phyloP scores from a whole-genome alignment of 2,113 vertebrate genomes.

The Sceloporus tristichus region DNA sequence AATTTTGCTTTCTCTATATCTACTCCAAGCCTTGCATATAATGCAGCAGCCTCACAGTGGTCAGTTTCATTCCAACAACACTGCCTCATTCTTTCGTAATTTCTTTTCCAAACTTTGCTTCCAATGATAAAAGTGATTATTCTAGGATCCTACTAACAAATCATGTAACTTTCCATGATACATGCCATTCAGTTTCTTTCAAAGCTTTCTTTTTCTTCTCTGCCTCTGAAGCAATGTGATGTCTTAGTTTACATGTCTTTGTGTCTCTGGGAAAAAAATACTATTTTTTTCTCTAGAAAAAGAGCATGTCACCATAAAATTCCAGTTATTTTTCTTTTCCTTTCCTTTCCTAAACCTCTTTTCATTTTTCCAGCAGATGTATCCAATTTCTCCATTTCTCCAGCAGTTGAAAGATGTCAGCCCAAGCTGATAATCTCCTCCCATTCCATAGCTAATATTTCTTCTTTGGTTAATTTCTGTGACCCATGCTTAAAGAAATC shows the following conservation, averaged over 20 bases:
- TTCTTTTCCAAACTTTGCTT: conserved; percentile 83
- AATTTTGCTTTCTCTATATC: conserved; percentile 66
- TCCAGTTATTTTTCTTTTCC: conserved; percentile 47
- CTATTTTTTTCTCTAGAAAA: conserved; percentile 64
- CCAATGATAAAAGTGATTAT: conserved; percentile 74
- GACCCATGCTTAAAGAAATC: conserved; percentile 88
- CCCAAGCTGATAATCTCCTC: conserved; percentile 80
- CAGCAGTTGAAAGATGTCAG: conserved; percentile 76
- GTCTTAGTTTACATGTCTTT: conserved; percentile 84
- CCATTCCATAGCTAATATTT: conserved; percentile 86
- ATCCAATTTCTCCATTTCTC: conserved; percentile 77
- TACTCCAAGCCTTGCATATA: conserved; percentile 87
- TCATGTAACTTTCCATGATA: conserved; percentile 80
- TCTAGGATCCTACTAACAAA: conserved; percentile 80
- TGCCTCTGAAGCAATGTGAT: conserved; percentile 82
- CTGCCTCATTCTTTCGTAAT: conserved; percentile 80
- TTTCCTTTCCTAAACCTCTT: conserved; percentile 66
- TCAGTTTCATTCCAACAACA: conserved; percentile 84
- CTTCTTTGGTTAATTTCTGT: conserved; percentile 86
- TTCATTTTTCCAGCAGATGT: conserved; percentile 79
- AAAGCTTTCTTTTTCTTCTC: conserved; percentile 61
- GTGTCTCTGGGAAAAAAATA: conserved; percentile 77
- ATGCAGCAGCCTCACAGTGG: conserved; percentile 87
- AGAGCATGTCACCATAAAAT: conserved; percentile 78
- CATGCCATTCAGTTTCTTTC: conserved; percentile 82